A percentile compares a stretch with the other conserved stretches of the same genome.
Conservation (phyloP, 2,797 vertebrate species). For the Helicolenus hilgendorfi region DNA sequence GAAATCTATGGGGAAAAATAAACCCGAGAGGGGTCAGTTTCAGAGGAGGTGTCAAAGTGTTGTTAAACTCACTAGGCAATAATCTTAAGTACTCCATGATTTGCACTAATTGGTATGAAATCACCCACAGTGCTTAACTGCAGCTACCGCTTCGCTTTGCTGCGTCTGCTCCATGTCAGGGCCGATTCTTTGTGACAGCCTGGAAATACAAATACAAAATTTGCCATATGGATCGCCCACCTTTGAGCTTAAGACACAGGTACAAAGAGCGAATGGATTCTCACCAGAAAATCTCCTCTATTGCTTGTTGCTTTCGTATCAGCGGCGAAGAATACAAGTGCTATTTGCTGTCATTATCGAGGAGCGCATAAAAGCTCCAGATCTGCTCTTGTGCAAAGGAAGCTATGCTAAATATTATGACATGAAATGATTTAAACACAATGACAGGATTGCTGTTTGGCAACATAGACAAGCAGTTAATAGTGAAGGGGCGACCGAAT, state of each 20-base stretch:
- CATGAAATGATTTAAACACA: conserved; percentile 67
- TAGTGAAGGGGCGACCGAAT: conserved; percentile 47
- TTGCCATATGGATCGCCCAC: conserved; percentile 77
- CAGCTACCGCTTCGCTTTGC: conserved; percentile 81
- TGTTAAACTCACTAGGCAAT: conserved; percentile 87
- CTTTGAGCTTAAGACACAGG: conserved; percentile 80
- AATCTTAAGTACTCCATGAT: conserved; percentile 90
- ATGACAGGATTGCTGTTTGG: conserved; percentile 65
- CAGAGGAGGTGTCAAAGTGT: conserved; percentile 87
- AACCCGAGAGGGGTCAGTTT: conserved; percentile 81
- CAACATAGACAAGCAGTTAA: conserved; percentile 49
- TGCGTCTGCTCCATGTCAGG: conserved; percentile 87
- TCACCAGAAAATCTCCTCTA: conserved; percentile 59
- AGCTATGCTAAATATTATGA: conserved; percentile 69
- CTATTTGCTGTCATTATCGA: conserved; percentile 81
- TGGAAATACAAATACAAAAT: conserved; percentile 83
- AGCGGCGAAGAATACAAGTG: conserved; percentile 58
- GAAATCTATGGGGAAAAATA: conserved; percentile 74
- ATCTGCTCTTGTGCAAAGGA: conserved; percentile 69
- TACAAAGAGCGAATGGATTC: conserved; percentile 75
- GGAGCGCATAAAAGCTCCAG: conserved; percentile 75
- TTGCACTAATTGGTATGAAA: conserved; percentile 91
- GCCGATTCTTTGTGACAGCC: conserved; percentile 88
- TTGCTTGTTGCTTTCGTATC: conserved; percentile 65
- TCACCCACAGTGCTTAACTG: conserved; percentile 86